Evolutionary conservation across 2,113 vertebrate species (phyloP), one percentile per base, ranked within the genome.

Genomic region (Electrona antarctica): DNA sequence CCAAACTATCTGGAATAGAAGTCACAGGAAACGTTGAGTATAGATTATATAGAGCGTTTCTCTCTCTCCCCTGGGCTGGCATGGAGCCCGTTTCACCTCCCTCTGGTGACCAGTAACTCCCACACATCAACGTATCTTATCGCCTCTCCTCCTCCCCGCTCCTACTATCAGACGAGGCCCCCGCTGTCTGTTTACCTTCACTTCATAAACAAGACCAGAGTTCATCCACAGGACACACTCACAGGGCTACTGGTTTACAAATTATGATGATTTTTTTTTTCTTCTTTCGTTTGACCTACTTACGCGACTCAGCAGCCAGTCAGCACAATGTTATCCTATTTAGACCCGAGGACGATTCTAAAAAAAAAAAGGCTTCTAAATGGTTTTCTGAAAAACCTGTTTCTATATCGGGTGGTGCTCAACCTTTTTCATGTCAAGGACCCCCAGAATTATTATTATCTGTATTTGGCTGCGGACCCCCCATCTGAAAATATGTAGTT

Each of bases 111-210:
- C 51, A 6, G 13, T 13, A 71, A 68, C 77, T 73, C 79, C 76
- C 69, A 71, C 71, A 55, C 66, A n/a, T n/a, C n/a, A 69, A 7
- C 12, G 59, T 47, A 57, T 61, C 82, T 76, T 66, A 85, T 78
- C 75, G 74, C 61, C 74, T 14, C 33, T 12, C 6, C 74, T 74
- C 68, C 71, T 64, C 56, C 1, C 15, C 10, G 1, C 1, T 4
- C 21, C 14, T 21, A 60, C 59, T n/a, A 60, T 60, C 59, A 60
- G 6, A 77, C 12, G 2, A 41, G 57, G 74, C 56, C 9, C 33
- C 67, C 21, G 3, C 12, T 0, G 58, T 45, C 54, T 28, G 62
- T 79, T 79, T 79, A 73, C 46, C 3, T 73, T 54, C 71, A 47
- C 51, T 62, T 60, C 29, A 48, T 15, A 68, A 77, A 78, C 60